Conservation (phyloP, 2,113 vertebrate species). For the Ceuthmochares aereus region DNA sequence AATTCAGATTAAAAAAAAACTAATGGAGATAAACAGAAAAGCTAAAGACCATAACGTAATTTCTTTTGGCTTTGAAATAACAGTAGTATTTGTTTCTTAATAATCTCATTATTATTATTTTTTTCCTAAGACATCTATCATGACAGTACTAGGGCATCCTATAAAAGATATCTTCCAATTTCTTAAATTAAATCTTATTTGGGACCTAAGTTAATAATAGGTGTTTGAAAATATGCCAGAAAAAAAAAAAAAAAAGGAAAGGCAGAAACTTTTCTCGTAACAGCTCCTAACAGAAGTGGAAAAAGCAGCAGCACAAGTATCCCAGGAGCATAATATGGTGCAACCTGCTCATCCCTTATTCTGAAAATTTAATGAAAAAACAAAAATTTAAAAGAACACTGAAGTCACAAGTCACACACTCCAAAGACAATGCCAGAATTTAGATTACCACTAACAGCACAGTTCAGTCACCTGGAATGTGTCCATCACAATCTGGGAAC, state of each 20-base stretch:
- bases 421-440: not conserved
- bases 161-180: not conserved
- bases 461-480: not conserved
- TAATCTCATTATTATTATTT: not conserved
- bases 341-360: not conserved
- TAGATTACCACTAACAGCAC: not conserved
- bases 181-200: not conserved
- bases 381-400: not conserved
- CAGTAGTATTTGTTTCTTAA: conserved; percentile 4
- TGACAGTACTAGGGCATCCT: not conserved
- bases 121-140: not conserved
- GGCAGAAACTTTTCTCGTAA: not conserved
- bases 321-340: not conserved
- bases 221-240: not conserved
- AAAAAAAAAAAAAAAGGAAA: not conserved
- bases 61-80: conserved; percentile 7
- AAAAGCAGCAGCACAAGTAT: not conserved
- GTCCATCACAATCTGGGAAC: not conserved
- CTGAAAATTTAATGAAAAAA: not conserved
- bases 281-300: not conserved
- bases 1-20: not conserved
- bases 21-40: not conserved
- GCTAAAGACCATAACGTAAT: conserved; percentile 3
- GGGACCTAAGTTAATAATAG: not conserved
- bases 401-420: not conserved